phyloP scores from a whole-genome alignment of 2,113 vertebrate genomes.

The Nicator chloris region DNA sequence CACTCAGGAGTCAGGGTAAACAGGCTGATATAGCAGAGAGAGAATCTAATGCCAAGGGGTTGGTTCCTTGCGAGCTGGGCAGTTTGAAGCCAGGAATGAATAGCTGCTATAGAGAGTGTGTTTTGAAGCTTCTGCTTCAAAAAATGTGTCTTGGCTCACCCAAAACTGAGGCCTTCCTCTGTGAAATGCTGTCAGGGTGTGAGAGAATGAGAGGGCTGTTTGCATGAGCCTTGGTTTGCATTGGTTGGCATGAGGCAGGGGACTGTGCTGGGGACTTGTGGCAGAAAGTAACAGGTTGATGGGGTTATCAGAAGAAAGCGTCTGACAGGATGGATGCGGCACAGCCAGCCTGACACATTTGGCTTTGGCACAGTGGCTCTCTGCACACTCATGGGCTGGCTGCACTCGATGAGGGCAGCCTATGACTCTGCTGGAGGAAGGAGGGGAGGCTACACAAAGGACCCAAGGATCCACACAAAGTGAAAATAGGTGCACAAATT shows the following conservation, averaged over 20 bases:
- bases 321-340: background rate
- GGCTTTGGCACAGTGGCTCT: background rate
- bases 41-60: background rate
- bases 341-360: fast-evolving
- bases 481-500: background rate
- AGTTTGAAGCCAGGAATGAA: background rate
- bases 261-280: background rate
- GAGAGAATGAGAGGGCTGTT: background rate
- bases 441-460: background rate
- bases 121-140: background rate
- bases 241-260: background rate
- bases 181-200: fast-evolving
- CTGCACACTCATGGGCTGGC: background rate
- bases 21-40: background rate
- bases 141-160: background rate
- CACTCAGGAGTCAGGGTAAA: background rate
- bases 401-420: background rate
- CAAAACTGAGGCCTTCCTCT: background rate
- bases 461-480: background rate
- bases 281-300: background rate
- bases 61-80: fast-evolving
- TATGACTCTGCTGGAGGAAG: background rate
- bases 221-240: background rate
- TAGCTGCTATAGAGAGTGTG: background rate
- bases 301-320: background rate